phyloP scores from a whole-genome alignment of 2,888 invertebrate species.

The Tigriopus californicus region DNA sequence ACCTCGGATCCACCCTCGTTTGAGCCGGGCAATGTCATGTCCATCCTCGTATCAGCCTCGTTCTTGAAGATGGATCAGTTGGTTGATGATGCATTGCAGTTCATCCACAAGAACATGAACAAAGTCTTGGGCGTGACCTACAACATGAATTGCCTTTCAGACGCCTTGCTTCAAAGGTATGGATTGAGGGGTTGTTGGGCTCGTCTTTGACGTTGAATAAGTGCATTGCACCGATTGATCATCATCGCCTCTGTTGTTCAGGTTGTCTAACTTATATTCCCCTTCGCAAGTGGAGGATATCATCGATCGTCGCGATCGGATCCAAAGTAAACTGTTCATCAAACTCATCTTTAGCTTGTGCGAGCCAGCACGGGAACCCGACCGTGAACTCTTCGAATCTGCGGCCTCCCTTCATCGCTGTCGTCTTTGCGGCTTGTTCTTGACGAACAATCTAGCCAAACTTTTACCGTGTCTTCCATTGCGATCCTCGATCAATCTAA shows the following conservation, averaged over 20 bases:
- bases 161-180: conserved; percentile 32
- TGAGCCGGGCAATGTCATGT: conserved; percentile 69
- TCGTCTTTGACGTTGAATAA: background rate
- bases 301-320: conserved; percentile 69
- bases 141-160: conserved; percentile 72
- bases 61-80: conserved; percentile 83
- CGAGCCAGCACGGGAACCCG: conserved; percentile 51
- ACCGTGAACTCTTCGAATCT: conserved; percentile 60
- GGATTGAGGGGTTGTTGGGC: conserved; percentile 4
- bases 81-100: conserved; percentile 62
- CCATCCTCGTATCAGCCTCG: conserved; percentile 79
- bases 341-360: conserved; percentile 58
- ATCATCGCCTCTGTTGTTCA: conserved; percentile 26
- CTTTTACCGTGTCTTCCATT: conserved; percentile 2
- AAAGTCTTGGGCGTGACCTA: conserved; percentile 68
- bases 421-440: conserved; percentile 18
- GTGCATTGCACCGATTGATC: background rate
- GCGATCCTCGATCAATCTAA: background rate
- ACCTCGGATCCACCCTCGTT: conserved; percentile 21
- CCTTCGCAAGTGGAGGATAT: conserved; percentile 67
- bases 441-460: background rate
- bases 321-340: conserved; percentile 61
- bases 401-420: conserved; percentile 58
- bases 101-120: conserved; percentile 65
- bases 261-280: conserved; percentile 67